Evolutionary conservation across 2,113 vertebrate species (phyloP), one percentile per base, ranked within the genome.

Genomic region (Takifugu flavidus): DNA sequence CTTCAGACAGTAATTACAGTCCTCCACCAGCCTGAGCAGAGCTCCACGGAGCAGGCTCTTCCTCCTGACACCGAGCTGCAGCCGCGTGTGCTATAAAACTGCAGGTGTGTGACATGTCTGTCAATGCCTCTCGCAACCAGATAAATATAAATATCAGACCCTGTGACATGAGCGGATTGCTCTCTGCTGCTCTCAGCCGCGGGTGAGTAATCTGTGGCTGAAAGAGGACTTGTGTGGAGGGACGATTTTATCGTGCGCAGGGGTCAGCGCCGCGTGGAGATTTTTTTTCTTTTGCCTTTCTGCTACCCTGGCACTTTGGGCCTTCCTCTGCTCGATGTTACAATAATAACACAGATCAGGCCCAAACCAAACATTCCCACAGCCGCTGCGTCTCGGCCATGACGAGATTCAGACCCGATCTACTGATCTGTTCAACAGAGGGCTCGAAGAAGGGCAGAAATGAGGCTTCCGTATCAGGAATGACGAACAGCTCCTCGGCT

Each of bases 351-450:
- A 96, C 83, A 90, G 93, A 93, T 93, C 91, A 90, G 90, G 93
- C 94, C 92, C 93, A 94, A 94, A 94, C 92, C 91, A 97, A 98
- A 98, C 95, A 95, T 96, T 95, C 95, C 93, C 95, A 96, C 89
- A 85, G 93, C 76, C 91, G 90, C 91, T 87, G 88, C 45, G 42
- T 6, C 42, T n/a, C 13, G 45, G 4, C 45, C 45, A 47, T 13
- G 45, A 14, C 45, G 15, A 47, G 10, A 39, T 10, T 39, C 29
- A 56, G 67, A 75, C 25, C 27, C 60, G 13, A 69, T 13, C 49
- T 44, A 53, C 49, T 60, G 62, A 72, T 62, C 58, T 58, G 31
- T 74, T 83, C 68, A 53, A 55, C 34, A 64, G 54, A 64, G 5
- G 15, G 53, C 28, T 49, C 51, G 20, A 3, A 47, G 44, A 47